A percentile compares a stretch with the other conserved stretches of the same genome.
These are phyloP conservation scores for Lasioglossum lativentre DNA, from an alignment of 2,888 invertebrate genomes.

Conservation along the genomic window DNA sequence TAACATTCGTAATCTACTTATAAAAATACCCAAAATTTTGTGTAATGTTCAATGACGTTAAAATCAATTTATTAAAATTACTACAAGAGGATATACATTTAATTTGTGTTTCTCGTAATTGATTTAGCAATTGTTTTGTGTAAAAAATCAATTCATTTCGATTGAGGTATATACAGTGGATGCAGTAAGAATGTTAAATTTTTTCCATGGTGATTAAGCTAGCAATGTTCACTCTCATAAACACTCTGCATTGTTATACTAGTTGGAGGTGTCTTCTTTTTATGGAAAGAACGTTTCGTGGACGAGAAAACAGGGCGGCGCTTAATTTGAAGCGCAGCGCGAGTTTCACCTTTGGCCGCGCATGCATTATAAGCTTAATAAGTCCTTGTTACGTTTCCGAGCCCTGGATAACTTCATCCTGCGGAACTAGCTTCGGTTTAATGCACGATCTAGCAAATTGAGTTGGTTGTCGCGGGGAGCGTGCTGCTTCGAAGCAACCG, in stretches of 20 bases:
- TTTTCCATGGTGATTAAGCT: background rate
- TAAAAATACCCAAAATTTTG: too few relatives aligned
- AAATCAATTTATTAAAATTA: background rate
- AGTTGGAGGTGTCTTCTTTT: background rate
- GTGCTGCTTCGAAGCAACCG: slow-evolving; percentile 29
- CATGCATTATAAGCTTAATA: slow-evolving; percentile 48
- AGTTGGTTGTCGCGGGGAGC: slow-evolving; percentile 31
- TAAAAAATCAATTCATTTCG: background rate
- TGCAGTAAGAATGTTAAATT: background rate
- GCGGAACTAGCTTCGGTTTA: slow-evolving; percentile 47
- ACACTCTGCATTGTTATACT: background rate
- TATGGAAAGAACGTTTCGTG: background rate
- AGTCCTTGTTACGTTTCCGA: slow-evolving; percentile 59
- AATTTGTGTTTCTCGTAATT: background rate
- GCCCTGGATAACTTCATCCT: slow-evolving; percentile 41
- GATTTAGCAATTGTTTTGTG: too few relatives aligned
- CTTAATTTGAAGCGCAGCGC: background rate
- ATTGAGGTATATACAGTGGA: background rate
- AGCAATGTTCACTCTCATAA: background rate
- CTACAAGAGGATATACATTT: background rate
- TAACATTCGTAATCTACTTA: too few relatives aligned
- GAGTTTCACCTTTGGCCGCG: slow-evolving; percentile 19
- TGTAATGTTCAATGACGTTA: background rate
- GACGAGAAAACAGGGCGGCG: too few relatives aligned
- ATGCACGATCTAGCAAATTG: slow-evolving; percentile 57